These are phyloP conservation scores for Lasioglossum leucozonium DNA, from an alignment of 2,888 invertebrate genomes.

Conservation along the genomic window DNA sequence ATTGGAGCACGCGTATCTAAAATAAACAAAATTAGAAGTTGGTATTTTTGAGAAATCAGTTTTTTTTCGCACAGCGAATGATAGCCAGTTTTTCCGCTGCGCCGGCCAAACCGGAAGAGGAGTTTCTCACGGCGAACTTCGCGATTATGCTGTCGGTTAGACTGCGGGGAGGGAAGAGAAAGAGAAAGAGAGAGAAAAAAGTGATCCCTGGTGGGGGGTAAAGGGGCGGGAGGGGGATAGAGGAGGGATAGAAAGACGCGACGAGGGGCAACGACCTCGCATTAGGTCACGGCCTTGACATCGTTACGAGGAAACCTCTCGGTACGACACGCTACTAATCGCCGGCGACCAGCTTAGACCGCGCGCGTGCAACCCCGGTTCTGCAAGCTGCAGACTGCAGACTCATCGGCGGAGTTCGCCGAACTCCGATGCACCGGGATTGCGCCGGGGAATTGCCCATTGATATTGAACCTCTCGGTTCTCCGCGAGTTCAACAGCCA, in stretches of 20 bases:
- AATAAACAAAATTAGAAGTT: background rate
- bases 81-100: too few relatives aligned
- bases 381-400: conserved; percentile 39
- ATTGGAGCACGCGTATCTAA: too few relatives aligned
- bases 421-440: conserved; percentile 34
- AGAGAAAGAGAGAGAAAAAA: conserved; percentile 37
- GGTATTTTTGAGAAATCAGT: background rate
- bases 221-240: conserved; percentile 12
- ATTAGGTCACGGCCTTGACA: conserved; percentile 83
- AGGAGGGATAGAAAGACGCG: conserved; percentile 62
- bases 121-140: conserved; percentile 17
- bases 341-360: conserved; percentile 40
- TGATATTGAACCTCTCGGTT: conserved; percentile 37
- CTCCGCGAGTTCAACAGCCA: conserved; percentile 7
- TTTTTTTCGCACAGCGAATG: background rate
- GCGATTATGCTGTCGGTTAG: conserved; percentile 21
- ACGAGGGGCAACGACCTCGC: conserved; percentile 77
- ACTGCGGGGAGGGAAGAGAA: conserved; percentile 47
- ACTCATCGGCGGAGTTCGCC: conserved; percentile 54
- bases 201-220: background rate
- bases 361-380: conserved; percentile 41
- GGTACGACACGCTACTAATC: conserved; percentile 61
- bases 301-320: conserved; percentile 79
- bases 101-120: conserved; percentile 24
- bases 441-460: conserved; percentile 17